A percentile compares a stretch with the other conserved stretches of the same genome.
These are phyloP conservation scores for Cosmorhoe ocellata DNA, from an alignment of 2,888 invertebrate species.

Conservation along the genomic window DNA sequence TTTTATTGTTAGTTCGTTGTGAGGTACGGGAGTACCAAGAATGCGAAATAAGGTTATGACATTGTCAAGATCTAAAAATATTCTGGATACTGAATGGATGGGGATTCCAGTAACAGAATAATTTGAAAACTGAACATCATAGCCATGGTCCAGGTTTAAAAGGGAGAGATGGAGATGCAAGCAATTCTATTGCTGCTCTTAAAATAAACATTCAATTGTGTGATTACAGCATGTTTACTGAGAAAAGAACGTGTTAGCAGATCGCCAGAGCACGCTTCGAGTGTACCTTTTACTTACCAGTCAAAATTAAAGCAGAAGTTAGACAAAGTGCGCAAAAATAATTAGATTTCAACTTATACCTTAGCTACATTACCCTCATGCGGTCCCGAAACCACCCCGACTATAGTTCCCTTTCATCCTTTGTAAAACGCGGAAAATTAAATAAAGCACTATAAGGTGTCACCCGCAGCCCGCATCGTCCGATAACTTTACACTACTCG, in stretches of 20 bases:
- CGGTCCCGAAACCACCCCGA: slow-evolving; percentile 14
- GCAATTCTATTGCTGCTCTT: no score
- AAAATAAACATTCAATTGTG: no score
- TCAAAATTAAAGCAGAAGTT: not conserved
- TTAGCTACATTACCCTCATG: slow-evolving; percentile 17
- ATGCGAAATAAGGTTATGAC: no score
- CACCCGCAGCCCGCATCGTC: slow-evolving; percentile 53
- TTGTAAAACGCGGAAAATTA: slow-evolving; percentile 65
- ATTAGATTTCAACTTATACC: slow-evolving; percentile 1
- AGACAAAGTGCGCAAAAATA: slow-evolving; percentile 7
- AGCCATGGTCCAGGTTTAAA: no score
- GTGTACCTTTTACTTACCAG: not conserved
- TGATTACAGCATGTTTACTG: no score
- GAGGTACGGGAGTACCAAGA: not conserved
- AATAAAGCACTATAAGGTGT: slow-evolving; percentile 76
- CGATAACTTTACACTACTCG: slow-evolving; percentile 34
- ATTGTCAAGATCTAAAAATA: no score
- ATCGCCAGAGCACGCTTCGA: no score
- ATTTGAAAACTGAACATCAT: no score
- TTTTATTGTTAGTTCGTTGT: slow-evolving; percentile 1
- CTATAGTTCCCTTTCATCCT: slow-evolving; percentile 25
- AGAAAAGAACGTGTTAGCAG: no score
- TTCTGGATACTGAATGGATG: no score
- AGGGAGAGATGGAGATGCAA: no score
- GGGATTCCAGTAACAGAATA: no score